A percentile compares a stretch with the other conserved stretches of the same genome.
Conservation (phyloP, 2,888 invertebrate species). For the Serrognathus titanus region DNA sequence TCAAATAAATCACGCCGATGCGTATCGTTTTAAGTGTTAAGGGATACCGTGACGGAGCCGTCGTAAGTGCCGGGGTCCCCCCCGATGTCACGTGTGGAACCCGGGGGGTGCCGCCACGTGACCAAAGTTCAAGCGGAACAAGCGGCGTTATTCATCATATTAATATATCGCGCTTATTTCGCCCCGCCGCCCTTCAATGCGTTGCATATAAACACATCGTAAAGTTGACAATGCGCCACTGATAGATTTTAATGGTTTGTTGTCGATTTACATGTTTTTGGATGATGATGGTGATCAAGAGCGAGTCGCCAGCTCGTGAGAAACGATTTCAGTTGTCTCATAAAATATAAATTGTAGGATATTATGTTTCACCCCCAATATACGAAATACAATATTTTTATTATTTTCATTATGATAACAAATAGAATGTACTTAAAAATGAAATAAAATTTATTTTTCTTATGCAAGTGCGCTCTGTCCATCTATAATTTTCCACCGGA, state of each 20-base stretch:
- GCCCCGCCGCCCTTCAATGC: constrained; percentile 31
- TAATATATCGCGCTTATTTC: constrained; percentile 35
- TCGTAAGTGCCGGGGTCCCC: neutral
- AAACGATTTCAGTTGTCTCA: neutral
- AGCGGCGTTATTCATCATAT: constrained; percentile 18
- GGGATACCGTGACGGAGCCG: no score
- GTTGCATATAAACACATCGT: neutral
- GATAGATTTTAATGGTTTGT: neutral
- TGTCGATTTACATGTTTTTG: neutral
- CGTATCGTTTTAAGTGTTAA: no score
- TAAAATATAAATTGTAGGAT: no score
- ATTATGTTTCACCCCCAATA: no score
- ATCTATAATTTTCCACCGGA: no score
- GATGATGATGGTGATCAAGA: neutral
- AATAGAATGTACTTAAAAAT: no score
- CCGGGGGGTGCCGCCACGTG: constrained; percentile 19
- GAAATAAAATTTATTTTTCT: no score
- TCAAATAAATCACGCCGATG: no score
- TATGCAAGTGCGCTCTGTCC: no score
- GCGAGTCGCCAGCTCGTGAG: neutral
- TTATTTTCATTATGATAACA: no score
- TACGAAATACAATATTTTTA: no score
- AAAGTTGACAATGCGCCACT: neutral
- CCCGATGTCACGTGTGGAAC: constrained; percentile 14
- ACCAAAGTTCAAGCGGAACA: constrained; percentile 19